Evolutionary conservation across 2,113 vertebrate species (phyloP), one percentile per base, ranked within the genome.

Genomic region (Empidonax traillii): DNA sequence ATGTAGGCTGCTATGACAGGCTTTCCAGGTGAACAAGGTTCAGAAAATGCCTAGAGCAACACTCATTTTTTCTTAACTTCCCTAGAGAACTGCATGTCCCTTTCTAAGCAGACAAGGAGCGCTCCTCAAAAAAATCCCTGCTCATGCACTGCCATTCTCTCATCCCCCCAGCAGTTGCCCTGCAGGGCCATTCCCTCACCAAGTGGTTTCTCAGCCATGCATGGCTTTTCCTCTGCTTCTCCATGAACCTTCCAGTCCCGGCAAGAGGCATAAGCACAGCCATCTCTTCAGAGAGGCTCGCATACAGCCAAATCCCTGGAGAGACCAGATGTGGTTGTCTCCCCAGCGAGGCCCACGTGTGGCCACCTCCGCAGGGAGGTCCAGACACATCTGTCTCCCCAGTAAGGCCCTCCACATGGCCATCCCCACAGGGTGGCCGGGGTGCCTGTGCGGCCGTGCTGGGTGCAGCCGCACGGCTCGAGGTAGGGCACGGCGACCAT

Each of bases 381-480:
- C 22, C n/a, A 49, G 11, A 35, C 9, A 25, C 3, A 5, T 12
- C 53, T 30, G 14, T 21, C 6, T 76, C 49, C 28, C 47, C 35
- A 19, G 14, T 0, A 0, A 13, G 10, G 23, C 55, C 65, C 13
- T 24, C 11, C 11, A 3, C 4, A 5, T 4, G 14, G 12, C 43
- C 11, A 15, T 14, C 6, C 53, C 33, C 66, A 8, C 12, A 15
- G n/a, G 0, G 9, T 5, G 1, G 9, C 18, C 15, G 0, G 23
- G 20, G 16, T 33, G 44, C 37, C 71, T 49, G 20, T 17, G 22
- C 55, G 17, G 12, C 81, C 9, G 0, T 4, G 37, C 41, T 1
- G 21, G 59, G n/a, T 0, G 2, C 68, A 30, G n/a, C 2, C 0
- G 39, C 3, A 1, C 5, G 2, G 30, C 52, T 67, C 0, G 0